phyloP scores from a whole-genome alignment of 2,888 invertebrate genomes.

The Sceliomorpha sp. region DNA sequence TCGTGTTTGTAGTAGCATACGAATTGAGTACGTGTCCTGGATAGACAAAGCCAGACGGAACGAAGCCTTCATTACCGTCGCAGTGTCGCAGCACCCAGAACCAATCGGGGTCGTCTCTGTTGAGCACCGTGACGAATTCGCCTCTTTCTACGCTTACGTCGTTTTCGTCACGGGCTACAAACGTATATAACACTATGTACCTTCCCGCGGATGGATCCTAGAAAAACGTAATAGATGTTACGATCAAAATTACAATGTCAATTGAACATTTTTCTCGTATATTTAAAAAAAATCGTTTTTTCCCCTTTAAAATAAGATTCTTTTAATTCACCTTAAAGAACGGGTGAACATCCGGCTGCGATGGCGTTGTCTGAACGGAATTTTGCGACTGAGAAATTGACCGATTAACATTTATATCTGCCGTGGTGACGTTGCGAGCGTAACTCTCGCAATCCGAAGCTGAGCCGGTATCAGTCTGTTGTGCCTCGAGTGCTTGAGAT shows the following conservation, averaged over 20 bases:
- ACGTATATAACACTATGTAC: conserved; percentile 95
- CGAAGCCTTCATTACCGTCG: conserved; percentile 97
- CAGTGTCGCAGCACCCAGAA: conserved; percentile 94
- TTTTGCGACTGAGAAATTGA: conserved; percentile 81
- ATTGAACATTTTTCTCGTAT: conserved; percentile 27
- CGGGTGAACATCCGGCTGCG: conserved; percentile 83
- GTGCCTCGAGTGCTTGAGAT: conserved; percentile 72
- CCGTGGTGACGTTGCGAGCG: conserved; percentile 82
- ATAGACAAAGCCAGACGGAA: conserved; percentile 96
- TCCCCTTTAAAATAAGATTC: too few relatives aligned
- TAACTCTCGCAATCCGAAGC: conserved; percentile 84
- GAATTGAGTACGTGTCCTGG: conserved; percentile 83
- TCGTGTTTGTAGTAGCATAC: conserved; percentile 73
- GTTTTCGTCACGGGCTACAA: conserved; percentile 95
- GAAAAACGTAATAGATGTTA: too few relatives aligned
- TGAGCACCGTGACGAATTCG: conserved; percentile 97
- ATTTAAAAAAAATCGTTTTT: too few relatives aligned
- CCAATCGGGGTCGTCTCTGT: conserved; percentile 97
- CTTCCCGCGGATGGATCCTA: conserved; percentile 91
- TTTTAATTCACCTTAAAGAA: conserved; percentile 84
- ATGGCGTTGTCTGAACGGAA: conserved; percentile 81
- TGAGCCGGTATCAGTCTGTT: conserved; percentile 80
- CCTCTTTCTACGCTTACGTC: conserved; percentile 96
- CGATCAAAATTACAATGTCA: too few relatives aligned
- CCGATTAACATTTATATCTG: conserved; percentile 76